phyloP scores from a whole-genome alignment of 2,797 vertebrate genomes.

The Menidia menidia region DNA sequence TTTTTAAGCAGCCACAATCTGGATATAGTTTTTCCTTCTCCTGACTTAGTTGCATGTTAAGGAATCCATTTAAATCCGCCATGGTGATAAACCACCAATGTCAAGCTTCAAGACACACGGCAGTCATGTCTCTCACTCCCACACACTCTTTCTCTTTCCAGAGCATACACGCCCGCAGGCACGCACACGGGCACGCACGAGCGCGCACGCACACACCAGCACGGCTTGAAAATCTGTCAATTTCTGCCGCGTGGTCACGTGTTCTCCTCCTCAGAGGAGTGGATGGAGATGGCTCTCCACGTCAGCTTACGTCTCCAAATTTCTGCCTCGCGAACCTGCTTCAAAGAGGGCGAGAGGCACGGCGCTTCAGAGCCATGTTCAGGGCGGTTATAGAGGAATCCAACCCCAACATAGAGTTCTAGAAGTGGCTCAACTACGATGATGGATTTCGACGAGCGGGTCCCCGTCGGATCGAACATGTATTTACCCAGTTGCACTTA shows the following conservation, averaged over 20 bases:
- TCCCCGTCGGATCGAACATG: slow-evolving; percentile 99
- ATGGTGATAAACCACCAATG: slow-evolving; percentile 75
- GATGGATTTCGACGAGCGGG: slow-evolving; percentile 99
- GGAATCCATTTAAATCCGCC: slow-evolving; percentile 62
- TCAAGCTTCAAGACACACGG: slow-evolving; percentile 71
- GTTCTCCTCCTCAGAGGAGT: slow-evolving; percentile 94
- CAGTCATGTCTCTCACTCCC: slow-evolving; percentile 62
- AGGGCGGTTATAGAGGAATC: slow-evolving; percentile 91
- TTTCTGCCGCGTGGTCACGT: slow-evolving; percentile 94
- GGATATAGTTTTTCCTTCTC: slow-evolving; percentile 7
- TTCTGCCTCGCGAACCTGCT: slow-evolving; percentile 96
- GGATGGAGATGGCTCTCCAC: slow-evolving; percentile 98
- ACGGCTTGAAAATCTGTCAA: slow-evolving; percentile 89
- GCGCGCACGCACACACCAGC: not conserved
- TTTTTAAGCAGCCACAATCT: slow-evolving; percentile 26
- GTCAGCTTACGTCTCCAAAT: slow-evolving; percentile 99
- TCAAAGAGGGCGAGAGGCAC: slow-evolving; percentile 95
- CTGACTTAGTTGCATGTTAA: slow-evolving; percentile 46
- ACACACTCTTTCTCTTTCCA: slow-evolving; percentile 31
- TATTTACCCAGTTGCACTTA: slow-evolving; percentile 99
- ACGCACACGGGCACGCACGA: slow-evolving; percentile 25
- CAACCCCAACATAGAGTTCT: slow-evolving; percentile 88
- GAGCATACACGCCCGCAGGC: slow-evolving; percentile 23
- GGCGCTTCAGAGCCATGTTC: slow-evolving; percentile 94
- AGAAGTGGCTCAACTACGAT: slow-evolving; percentile 86